Evolutionary conservation across 2,113 vertebrate genomes (phyloP).

Genomic region (Corythornis cristatus): DNA sequence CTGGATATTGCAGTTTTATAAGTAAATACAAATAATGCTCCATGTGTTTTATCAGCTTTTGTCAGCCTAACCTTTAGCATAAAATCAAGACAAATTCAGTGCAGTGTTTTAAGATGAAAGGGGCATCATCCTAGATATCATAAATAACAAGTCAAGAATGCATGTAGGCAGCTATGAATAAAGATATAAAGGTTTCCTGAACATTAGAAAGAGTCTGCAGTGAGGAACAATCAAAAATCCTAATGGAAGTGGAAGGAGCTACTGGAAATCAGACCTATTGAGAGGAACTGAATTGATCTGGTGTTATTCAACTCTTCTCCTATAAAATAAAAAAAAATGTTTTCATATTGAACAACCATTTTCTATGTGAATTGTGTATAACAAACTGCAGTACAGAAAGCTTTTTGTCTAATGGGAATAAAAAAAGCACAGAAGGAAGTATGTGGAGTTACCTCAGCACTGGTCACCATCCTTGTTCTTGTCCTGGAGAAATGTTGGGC

Average conservation of each 20-base stretch:
- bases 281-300: neutral
- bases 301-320: neutral
- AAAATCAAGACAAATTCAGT: conserved; percentile 25
- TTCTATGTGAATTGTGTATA: neutral
- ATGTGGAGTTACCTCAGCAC: neutral
- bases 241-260: neutral
- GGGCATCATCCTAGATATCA: neutral
- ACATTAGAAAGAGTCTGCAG: neutral
- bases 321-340: neutral
- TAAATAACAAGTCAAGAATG: neutral
- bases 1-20: neutral
- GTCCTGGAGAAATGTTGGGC: neutral
- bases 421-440: neutral
- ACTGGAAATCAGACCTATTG: neutral
- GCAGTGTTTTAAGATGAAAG: conserved; percentile 10
- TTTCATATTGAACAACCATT: neutral
- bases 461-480: neutral
- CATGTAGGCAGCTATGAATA: neutral
- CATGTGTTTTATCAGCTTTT: conserved; percentile 10
- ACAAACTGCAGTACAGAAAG: neutral
- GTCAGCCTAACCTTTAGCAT: neutral
- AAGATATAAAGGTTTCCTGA: neutral
- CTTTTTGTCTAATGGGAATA: neutral
- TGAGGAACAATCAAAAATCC: neutral
- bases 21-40: conserved; percentile 29